Evolutionary conservation across 1,140 invertebrate species (phyloP), one percentile per base, ranked within the genome.

Genomic region (Calephelis virginiensis): DNA sequence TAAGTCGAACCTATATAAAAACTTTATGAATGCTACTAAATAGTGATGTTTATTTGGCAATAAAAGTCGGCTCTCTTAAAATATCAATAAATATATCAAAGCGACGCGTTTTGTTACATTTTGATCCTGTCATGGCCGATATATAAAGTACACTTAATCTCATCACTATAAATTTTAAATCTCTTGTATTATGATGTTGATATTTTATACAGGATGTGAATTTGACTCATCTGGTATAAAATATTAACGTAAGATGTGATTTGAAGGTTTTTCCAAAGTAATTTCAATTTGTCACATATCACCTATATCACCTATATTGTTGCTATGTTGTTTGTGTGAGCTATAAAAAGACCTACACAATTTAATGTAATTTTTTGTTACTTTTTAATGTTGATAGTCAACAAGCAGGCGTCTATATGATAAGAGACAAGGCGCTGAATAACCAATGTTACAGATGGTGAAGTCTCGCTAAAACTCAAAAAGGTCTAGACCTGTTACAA

Each of bases 81-180:
- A 74, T 65, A 63, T 66, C 77, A 77, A 84, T 89, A 89, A 86
- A 89, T 86, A 85, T 86, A 82, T 85, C 84, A 86, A 76, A 75
- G 76, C 28, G 63, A 56, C 50, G 43, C 62, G 65, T 70, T 75
- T 75, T 75, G 71, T 75, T 75, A 65, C 66, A 66, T 71, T 78
- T 70, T 81, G 78, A 85, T 80, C 69, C 72, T 67, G 69, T 75
- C 77, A 75, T 65, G 61, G 66, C 17, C 38, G 61, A 11, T 56
- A 56, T 56, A 56, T 28, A 17, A 56, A 56, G 17, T 56, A 56
- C 14, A 17, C 50, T 28, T 56, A 56, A 56, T 56, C 50, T 9
- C 28, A 56, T 56, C 50, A 56, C 17, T 28, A 56, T 56, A 56
- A 56, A 56, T 28, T 56, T 56, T 56, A 56, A 14, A 14, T 17